Base-by-base conservation (phyloP, 2,888 invertebrate species). In the Tiliacea citrago region DNA sequence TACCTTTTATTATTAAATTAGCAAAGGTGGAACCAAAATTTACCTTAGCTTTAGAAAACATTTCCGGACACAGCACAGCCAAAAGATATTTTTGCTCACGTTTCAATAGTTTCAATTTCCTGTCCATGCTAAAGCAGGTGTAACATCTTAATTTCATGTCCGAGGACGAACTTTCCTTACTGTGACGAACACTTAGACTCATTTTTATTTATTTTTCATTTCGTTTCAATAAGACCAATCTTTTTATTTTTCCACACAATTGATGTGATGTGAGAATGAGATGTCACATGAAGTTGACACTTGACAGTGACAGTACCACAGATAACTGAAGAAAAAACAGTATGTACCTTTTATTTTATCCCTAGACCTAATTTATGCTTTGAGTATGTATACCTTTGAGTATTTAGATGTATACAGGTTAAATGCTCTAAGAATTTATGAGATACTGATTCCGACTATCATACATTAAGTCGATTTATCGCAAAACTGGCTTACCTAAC, bases 21-120 rank as follows among this genome's bases (percentile, higher is more conserved):
- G 1, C 2, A 53, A 45, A 21, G 16, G 16, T 65, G 13, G 21
- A 24, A 24, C 24, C n/a, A 47, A 68, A 55, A n/a, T n/a, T 75
- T 77, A 75, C 75, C 75, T 61, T 55, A 61, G n/a, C 18, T 12
- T 16, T 18, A 39, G 9, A 21, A 77, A 75, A 61, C 69, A 77
- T 47, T 42, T 75, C 60, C 13, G 75, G 75, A 55, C 69, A 77
- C 47, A 75, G n/a, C 69, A 49, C 6, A 69, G 13, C 12, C 60
- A 77, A 55, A 61, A 75, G 2, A 69, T 39, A n/a, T 42, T 47
- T 61, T 47, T 76, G 53, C 13, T 76, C 39, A n/a, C 18, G 6
- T 39, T n/a, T 39, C 39, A 75, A 29, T 18, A 61, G 60, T 47
- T 47, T 68, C 53, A 75, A 60, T 24, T 76, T 60, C 29, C 77